Evolutionary conservation across 2,113 vertebrate genomes (phyloP).

Genomic region (Anguilla japonica): DNA sequence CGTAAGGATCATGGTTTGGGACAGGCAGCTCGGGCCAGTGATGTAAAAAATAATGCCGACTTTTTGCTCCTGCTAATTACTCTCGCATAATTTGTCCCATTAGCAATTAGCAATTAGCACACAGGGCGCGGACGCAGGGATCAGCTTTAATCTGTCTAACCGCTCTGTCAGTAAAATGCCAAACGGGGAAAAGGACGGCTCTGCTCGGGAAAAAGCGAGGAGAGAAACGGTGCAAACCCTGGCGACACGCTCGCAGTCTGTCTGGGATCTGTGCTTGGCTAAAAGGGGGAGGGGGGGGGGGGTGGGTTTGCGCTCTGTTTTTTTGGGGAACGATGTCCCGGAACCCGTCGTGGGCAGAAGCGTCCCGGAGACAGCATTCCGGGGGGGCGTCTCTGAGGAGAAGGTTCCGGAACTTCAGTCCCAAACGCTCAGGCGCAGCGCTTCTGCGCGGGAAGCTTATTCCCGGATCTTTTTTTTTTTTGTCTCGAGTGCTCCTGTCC

Average conservation of each 20-base stretch:
- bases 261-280: too few species aligned
- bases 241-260: too few species aligned
- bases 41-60: neutral
- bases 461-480: neutral
- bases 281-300: too few species aligned
- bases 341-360: too few species aligned
- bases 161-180: neutral
- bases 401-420: too few species aligned
- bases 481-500: neutral
- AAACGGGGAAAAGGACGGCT: neutral
- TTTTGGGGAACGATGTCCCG: neutral
- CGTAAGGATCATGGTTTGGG: too few species aligned
- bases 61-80: constrained; percentile 4
- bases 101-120: neutral
- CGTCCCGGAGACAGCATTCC: too few species aligned
- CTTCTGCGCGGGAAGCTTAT: too few species aligned
- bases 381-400: too few species aligned
- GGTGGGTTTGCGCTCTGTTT: neutral
- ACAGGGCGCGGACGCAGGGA: neutral
- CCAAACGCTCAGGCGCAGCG: too few species aligned
- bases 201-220: neutral
- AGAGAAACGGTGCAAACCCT: neutral
- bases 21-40: neutral
- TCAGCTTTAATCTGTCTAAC: neutral
- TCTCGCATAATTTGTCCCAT: neutral